A percentile compares a stretch with the other conserved stretches of the same genome.
These are phyloP conservation scores for Buathra laborator DNA, from an alignment of 2,888 invertebrate species.

Conservation along the genomic window DNA sequence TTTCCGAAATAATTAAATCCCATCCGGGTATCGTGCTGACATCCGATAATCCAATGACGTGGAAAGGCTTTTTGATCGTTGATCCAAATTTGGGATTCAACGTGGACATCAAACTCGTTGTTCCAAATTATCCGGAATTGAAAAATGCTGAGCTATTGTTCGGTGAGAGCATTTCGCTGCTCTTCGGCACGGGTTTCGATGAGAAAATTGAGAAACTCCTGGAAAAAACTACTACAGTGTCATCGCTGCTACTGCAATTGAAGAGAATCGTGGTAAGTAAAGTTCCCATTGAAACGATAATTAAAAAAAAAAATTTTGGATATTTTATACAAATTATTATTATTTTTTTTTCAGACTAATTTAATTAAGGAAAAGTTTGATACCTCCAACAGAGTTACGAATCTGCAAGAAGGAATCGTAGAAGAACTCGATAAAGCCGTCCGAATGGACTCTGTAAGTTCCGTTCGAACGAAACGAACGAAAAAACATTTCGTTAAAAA, in stretches of 20 bases:
- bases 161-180: slow-evolving; percentile 74
- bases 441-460: slow-evolving; percentile 74
- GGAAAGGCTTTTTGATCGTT: slow-evolving; percentile 79
- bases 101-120: slow-evolving; percentile 77
- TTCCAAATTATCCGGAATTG: slow-evolving; percentile 80
- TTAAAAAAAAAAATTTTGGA: neutral
- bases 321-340: neutral
- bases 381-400: neutral
- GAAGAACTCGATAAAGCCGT: slow-evolving; percentile 76
- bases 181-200: slow-evolving; percentile 72
- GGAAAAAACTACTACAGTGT: slow-evolving; percentile 73
- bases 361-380: slow-evolving; percentile 57
- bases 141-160: slow-evolving; percentile 75
- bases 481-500: neutral
- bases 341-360: slow-evolving; percentile 52
- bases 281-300: neutral
- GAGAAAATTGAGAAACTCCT: slow-evolving; percentile 71
- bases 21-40: slow-evolving; percentile 80
- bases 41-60: slow-evolving; percentile 77
- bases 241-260: slow-evolving; percentile 77
- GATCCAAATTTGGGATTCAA: slow-evolving; percentile 68
- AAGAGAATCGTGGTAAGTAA: slow-evolving; percentile 76
- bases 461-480: too few relatives aligned
- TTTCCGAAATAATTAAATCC: slow-evolving; percentile 74
- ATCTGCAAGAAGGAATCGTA: slow-evolving; percentile 67